These are phyloP conservation scores for Phodopus roborovskii DNA, from an alignment of 2,113 vertebrate species.

Conservation along the genomic window DNA sequence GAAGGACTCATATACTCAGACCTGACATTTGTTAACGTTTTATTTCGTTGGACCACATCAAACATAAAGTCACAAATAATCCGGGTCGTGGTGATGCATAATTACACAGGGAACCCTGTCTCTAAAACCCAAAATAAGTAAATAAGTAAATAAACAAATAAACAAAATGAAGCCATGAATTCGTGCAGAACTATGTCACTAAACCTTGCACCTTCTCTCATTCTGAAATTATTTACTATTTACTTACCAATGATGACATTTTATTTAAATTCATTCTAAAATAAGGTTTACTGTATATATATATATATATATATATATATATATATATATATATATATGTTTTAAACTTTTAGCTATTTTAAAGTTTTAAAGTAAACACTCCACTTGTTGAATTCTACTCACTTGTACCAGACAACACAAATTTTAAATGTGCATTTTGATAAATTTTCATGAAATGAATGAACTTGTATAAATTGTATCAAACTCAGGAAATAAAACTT, in stretches of 20 bases:
- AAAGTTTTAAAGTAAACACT: neutral
- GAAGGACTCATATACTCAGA: neutral
- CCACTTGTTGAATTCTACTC: neutral
- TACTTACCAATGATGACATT: neutral
- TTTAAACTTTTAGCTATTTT: neutral
- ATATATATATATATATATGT: no score
- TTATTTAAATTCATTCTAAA: neutral
- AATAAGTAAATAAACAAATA: no score
- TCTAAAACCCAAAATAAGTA: no score
- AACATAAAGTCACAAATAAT: neutral
- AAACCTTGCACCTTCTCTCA: neutral
- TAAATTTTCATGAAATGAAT: constrained; percentile 11
- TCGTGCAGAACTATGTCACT: neutral
- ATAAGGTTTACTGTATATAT: neutral
- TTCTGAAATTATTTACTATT: neutral
- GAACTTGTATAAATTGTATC: neutral
- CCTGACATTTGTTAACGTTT: constrained; percentile 39
- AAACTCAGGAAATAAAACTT: neutral
- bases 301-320: no score
- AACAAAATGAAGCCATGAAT: neutral
- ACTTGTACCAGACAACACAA: neutral
- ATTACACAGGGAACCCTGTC: no score
- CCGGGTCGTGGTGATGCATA: no score
- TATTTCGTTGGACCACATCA: neutral
- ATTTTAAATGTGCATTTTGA: neutral